A percentile compares a stretch with the other conserved stretches of the same genome.
Evolutionary conservation across 1,140 invertebrate species (phyloP).

Genomic region (Papilio machaon): DNA sequence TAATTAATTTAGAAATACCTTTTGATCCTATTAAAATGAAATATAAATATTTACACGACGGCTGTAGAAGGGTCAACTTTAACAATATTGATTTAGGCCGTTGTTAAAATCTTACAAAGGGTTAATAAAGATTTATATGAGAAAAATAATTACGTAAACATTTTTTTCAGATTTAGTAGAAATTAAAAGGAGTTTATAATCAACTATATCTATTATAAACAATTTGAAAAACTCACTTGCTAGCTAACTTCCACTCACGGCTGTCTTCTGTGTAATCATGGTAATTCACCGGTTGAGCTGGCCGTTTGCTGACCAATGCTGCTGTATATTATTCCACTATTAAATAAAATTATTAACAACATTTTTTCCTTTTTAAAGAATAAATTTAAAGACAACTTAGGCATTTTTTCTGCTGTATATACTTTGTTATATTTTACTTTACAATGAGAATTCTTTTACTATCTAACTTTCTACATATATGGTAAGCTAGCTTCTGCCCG

Average conservation of each 20-base stretch:
- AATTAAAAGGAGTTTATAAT: background rate
- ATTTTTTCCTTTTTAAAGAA: too few relatives aligned
- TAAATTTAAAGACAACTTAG: too few relatives aligned
- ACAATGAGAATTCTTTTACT: too few relatives aligned
- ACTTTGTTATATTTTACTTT: too few relatives aligned
- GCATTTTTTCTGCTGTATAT: too few relatives aligned
- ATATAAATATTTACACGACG: constrained; percentile 11
- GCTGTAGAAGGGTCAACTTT: constrained; percentile 10
- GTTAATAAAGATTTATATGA: constrained; percentile 1
- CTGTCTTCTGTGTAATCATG: too few relatives aligned
- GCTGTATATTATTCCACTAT: too few relatives aligned
- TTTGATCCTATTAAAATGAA: constrained; percentile 27
- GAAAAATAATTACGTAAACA: background rate
- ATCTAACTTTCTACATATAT: too few relatives aligned
- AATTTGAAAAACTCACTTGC: background rate
- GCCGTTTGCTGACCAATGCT: too few relatives aligned
- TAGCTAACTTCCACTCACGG: background rate
- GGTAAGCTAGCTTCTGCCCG: too few relatives aligned
- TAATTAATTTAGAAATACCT: constrained; percentile 19
- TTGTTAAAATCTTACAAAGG: constrained; percentile 15
- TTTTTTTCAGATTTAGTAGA: background rate
- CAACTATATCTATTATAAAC: background rate
- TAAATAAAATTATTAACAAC: too few relatives aligned
- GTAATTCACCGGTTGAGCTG: too few relatives aligned
- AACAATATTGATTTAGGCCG: constrained; percentile 20